Evolutionary conservation across 2,888 invertebrate species (phyloP), one percentile per base, ranked within the genome.

Genomic region (Stenichneumon culpator): DNA sequence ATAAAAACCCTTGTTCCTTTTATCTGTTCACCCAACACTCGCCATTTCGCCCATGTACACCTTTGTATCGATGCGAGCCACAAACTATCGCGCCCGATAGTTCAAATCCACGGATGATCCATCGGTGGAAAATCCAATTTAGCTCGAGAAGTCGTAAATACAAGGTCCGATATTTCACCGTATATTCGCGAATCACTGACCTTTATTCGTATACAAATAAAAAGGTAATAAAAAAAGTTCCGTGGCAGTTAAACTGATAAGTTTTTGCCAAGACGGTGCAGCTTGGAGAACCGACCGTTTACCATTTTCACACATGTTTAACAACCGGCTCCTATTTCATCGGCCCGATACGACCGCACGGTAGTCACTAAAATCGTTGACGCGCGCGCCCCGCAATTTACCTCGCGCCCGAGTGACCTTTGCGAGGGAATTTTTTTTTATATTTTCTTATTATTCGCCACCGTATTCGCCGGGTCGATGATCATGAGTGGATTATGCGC

Each of bases 401-500:
- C 74, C 80, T 86, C 86, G 87, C 74, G 86, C 80, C 84, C 85
- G 73, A 83, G 83, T 86, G 87, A 88, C 86, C 87, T 87, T 88
- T 86, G 86, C 77, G 87, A 84, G 83, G 79, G 77, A 73, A 88
- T 87, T 44, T 36, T 9, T 11, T 39, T 39, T 14, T 14, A n/a
- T n/a, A n/a, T 44, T 16, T 16, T 44, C 16, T 88, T 88, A 88
- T 87, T 79, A 79, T 70, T 78, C 70, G 60, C 67, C 78, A 47
- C 67, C 28, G 39, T 57, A 39, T 83, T 79, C 22, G 50, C 22
- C 19, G 70, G 28, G 50, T n/a, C 57, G 54, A n/a, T 16, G 47
- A 77, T 68, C 57, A 44, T 57, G 47, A 70, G 57, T 78, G 78
- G 57, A 60, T 47, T 72, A 78, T 50, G 32, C 22, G 65, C 36